Conservation (phyloP, 2,113 vertebrate species). For the Poecilia latipinna region DNA sequence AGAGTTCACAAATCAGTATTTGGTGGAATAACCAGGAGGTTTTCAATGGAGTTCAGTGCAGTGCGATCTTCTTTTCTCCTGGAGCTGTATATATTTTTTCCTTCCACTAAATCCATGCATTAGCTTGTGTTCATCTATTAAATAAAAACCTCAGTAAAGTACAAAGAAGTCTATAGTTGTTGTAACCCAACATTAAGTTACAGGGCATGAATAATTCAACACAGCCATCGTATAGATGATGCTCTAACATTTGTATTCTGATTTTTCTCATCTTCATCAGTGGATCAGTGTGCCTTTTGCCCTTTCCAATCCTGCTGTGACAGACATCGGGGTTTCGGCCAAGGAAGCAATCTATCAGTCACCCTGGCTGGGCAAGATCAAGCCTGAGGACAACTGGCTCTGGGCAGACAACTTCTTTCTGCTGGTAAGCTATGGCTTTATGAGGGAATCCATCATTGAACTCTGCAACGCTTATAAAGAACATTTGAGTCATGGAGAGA, state of each 20-base stretch:
- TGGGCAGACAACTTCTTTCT: conserved; percentile 95
- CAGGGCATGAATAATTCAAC: background rate
- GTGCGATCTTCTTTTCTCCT: too few species aligned
- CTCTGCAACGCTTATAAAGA: background rate
- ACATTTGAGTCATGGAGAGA: background rate
- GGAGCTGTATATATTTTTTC: background rate
- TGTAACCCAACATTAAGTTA: background rate
- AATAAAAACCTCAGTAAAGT: background rate
- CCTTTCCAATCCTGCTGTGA: conserved; percentile 89
- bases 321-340: conserved; percentile 89
- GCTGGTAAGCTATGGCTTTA: conserved; percentile 81
- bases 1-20: too few species aligned
- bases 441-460: background rate
- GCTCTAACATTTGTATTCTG: background rate
- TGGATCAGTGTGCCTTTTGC: conserved; percentile 98
- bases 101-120: background rate
- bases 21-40: too few species aligned
- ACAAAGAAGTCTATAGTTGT: background rate
- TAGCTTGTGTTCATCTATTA: background rate
- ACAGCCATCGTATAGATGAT: background rate
- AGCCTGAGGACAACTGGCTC: conserved; percentile 83
- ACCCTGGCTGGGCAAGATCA: conserved; percentile 91
- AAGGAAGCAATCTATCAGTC: conserved; percentile 84
- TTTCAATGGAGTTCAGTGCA: too few species aligned
- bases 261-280: conserved; percentile 75